A percentile compares a stretch with the other conserved stretches of the same genome.
These are phyloP conservation scores for Ips nitidus DNA, from an alignment of 1,140 invertebrate genomes.

Conservation along the genomic window DNA sequence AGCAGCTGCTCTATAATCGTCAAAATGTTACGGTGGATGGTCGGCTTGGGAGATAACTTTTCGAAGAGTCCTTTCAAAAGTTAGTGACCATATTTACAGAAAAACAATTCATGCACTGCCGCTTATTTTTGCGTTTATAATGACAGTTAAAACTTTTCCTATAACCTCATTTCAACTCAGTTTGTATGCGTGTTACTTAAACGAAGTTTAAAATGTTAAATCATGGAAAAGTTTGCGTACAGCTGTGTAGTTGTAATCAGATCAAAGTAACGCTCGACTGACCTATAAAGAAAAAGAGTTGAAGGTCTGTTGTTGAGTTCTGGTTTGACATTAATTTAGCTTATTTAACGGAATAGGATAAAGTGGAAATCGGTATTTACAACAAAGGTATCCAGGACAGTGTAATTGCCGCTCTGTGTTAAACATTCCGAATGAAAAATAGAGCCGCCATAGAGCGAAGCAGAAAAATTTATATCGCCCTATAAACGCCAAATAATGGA, in stretches of 20 bases:
- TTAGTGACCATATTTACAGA: too few relatives aligned
- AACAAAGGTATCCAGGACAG: not conserved
- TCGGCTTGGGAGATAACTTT: not conserved
- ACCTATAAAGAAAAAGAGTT: too few relatives aligned
- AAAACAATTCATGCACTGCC: too few relatives aligned
- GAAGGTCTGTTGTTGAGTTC: too few relatives aligned
- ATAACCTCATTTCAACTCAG: too few relatives aligned
- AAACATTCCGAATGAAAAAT: conserved; percentile 17
- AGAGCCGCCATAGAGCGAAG: not conserved
- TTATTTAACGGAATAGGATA: not conserved
- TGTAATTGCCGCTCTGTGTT: conserved; percentile 6
- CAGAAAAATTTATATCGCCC: conserved; percentile 17
- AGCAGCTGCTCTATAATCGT: conserved; percentile 12
- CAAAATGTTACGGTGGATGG: not conserved
- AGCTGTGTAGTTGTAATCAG: too few relatives aligned
- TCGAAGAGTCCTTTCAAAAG: not conserved
- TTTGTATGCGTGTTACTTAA: too few relatives aligned
- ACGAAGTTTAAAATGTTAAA: too few relatives aligned
- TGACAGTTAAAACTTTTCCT: too few relatives aligned
- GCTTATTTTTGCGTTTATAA: too few relatives aligned
- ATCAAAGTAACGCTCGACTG: too few relatives aligned
- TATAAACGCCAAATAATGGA: conserved; percentile 18
- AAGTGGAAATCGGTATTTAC: not conserved
- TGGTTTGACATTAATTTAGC: not conserved
- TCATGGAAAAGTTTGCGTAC: too few relatives aligned